Evolutionary conservation across 1,140 invertebrate species (phyloP), one percentile per base, ranked within the genome.

Genomic region (Charaxes varanes): DNA sequence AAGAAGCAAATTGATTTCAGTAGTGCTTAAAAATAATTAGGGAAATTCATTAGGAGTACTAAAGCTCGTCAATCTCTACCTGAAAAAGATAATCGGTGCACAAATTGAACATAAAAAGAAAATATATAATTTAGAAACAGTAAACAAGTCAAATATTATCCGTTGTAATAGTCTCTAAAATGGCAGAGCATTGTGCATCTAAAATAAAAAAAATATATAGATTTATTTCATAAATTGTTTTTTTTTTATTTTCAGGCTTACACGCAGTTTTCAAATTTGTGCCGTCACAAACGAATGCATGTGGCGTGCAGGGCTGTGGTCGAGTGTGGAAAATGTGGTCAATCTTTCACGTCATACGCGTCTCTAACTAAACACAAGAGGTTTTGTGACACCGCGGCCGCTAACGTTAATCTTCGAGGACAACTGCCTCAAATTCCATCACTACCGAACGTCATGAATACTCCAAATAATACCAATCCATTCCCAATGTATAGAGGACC

Each of bases 181-280:
- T n/a, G n/a, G n/a, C n/a, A n/a, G n/a, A n/a, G n/a, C n/a, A n/a
- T n/a, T n/a, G n/a, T n/a, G n/a, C n/a, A n/a, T n/a, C n/a, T n/a
- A n/a, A n/a, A n/a, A n/a, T n/a, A n/a, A n/a, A n/a, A n/a, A n/a
- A n/a, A n/a, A n/a, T n/a, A n/a, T n/a, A n/a, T n/a, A n/a, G n/a
- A n/a, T n/a, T n/a, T n/a, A n/a, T n/a, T n/a, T 43, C 47, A 36
- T 28, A 40, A 28, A 21, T 26, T 12, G 14, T 46, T 51, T 28
- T 34, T 45, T 50, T 53, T 63, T 45, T 87, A 85, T 76, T 90
- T 91, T 41, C 93, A 96, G 89, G 91, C 97, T 1, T 99, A 99
- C 86, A 99, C 98, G 0, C 98, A 99, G 85, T 99, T 99, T 80
- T 99, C 97, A 6, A 99, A 99, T 79, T 87, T 99, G 54, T 99